Base-by-base conservation (phyloP, 2,113 vertebrate species). In the Oriolus oriolus region DNA sequence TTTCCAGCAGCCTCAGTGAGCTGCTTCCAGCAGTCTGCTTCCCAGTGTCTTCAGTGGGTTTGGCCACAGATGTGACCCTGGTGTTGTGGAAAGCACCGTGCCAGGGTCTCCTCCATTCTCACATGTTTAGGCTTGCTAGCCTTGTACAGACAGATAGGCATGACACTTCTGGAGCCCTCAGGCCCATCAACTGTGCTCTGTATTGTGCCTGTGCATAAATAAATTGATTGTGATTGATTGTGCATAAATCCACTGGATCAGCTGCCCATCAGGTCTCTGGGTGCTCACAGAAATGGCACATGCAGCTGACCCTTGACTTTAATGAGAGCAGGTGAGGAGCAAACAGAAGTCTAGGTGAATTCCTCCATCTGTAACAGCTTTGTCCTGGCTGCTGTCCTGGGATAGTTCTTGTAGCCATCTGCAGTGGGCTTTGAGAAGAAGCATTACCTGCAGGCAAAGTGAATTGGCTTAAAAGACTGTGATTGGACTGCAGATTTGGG, bases 61-160 rank as follows among this genome's bases (percentile, higher is more conserved):
- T 75, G 76, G 44, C 56, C 39, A 19, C 30, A 14, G 5, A 22
- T 81, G 59, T 54, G 88, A 63, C 64, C 6, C 37, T 66, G 64
- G 21, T 86, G 75, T 57, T 23, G 30, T 19, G 45, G 42, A 45
- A 21, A 35, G 41, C 57, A 14, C 45, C 0, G 0, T 33, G 37
- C 22, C n/a, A 31, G 59, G 50, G 37, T 61, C 26, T 74, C 6
- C 59, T 77, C 53, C 61, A 13, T 57, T 30, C 65, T 75, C 15
- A 1, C 1, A 0, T 10, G 6, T 59, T 76, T 28, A 28, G 26
- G 9, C 37, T 50, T 69, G 37, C 14, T 69, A 35, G 28, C 42
- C 56, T 54, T 39, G 18, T 45, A 22, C 53, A 64, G 59, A 35
- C 24, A 61, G 31, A 57, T 15, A 45, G 53, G 12, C 14, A 6